A percentile compares a stretch with the other conserved stretches of the same genome.
phyloP scores from a whole-genome alignment of 2,888 invertebrate species.

The Leptinotarsa haldemani region DNA sequence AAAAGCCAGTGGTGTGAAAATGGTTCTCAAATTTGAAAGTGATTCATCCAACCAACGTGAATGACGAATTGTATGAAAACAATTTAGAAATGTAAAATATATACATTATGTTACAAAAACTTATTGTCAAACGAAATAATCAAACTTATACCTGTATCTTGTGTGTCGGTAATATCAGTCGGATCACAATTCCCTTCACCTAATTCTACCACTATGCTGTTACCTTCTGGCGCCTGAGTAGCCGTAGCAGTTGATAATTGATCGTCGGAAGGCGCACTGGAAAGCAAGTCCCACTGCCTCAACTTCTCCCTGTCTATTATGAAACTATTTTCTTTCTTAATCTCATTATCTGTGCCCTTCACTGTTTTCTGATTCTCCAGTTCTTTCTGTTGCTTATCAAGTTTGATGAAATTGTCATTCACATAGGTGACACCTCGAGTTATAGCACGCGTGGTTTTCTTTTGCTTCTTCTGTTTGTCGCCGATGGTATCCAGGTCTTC shows the following conservation, averaged over 20 bases:
- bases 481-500: conserved; percentile 79
- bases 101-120: conserved; percentile 46
- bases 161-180: conserved; percentile 53
- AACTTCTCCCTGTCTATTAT: conserved; percentile 85
- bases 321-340: conserved; percentile 61
- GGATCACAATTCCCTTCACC: conserved; percentile 57
- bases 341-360: conserved; percentile 63
- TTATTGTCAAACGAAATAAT: conserved; percentile 30
- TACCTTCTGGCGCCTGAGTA: conserved; percentile 56
- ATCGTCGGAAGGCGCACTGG: conserved; percentile 72
- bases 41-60: background rate
- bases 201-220: conserved; percentile 60
- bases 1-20: no score
- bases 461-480: conserved; percentile 54
- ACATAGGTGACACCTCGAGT: conserved; percentile 83
- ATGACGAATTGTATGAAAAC: background rate
- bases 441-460: conserved; percentile 63
- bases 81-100: conserved; percentile 35
- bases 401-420: conserved; percentile 74
- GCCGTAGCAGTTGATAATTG: conserved; percentile 53
- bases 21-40: no score
- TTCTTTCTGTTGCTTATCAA: conserved; percentile 60
- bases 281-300: conserved; percentile 90
- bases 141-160: conserved; percentile 62
- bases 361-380: conserved; percentile 67